A percentile compares a stretch with the other conserved stretches of the same genome.
Conservation (phyloP, 2,888 invertebrate genomes). For the Antitype chi region DNA sequence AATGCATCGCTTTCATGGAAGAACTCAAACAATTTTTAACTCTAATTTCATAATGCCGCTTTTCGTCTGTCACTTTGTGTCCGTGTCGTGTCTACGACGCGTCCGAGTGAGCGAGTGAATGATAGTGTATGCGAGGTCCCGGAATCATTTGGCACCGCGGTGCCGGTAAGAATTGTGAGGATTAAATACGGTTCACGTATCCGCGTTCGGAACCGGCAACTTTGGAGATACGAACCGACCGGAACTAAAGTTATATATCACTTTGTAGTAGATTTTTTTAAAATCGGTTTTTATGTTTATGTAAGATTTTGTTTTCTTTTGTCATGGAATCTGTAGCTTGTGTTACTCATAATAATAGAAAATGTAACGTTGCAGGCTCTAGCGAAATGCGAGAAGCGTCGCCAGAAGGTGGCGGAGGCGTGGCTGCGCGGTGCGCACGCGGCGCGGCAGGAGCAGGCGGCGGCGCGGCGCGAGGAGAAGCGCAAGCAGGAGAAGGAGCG, state of each 20-base stretch:
- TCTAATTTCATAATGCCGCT: too few relatives aligned
- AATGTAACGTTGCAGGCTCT: constrained; percentile 91
- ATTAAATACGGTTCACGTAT: too few relatives aligned
- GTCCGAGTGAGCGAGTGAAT: too few relatives aligned
- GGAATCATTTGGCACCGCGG: too few relatives aligned
- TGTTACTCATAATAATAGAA: not conserved
- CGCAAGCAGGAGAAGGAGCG: constrained; percentile 98
- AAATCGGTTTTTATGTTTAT: not conserved
- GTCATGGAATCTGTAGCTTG: not conserved
- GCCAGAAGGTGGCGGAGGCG: constrained; percentile 97
- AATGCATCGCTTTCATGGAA: too few relatives aligned
- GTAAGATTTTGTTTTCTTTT: not conserved
- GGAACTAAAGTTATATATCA: not conserved
- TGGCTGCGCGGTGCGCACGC: constrained; percentile 98
- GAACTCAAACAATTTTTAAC: too few relatives aligned
- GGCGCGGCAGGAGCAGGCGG: constrained; percentile 99
- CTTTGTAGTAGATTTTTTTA: not conserved
- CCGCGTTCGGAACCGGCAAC: too few relatives aligned
- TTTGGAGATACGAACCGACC: too few relatives aligned
- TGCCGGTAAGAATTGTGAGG: too few relatives aligned
- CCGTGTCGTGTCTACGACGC: too few relatives aligned
- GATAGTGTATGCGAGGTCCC: too few relatives aligned
- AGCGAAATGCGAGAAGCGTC: constrained; percentile 98
- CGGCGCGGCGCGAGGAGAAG: constrained; percentile 97
- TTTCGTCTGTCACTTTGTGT: too few relatives aligned